Conservation (phyloP, 2,113 vertebrate genomes). For the Ctenomys sociabilis region DNA sequence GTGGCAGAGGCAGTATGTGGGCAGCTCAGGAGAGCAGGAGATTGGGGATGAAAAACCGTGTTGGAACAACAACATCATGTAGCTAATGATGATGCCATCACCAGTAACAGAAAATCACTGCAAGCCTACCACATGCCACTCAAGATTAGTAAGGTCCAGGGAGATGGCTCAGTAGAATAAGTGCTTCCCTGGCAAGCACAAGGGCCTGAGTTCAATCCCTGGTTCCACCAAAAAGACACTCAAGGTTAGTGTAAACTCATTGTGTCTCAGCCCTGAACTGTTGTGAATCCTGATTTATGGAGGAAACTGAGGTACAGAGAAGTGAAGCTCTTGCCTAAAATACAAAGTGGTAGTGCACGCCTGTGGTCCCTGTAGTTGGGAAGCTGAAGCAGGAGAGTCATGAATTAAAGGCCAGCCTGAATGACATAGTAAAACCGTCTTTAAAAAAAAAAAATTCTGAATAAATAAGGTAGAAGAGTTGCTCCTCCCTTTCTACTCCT, state of each 20-base stretch:
- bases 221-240: too few relatives aligned
- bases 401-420: neutral
- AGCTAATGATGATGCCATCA: rapidly evolving
- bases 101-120: too few relatives aligned
- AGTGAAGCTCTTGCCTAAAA: neutral
- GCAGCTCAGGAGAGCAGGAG: neutral
- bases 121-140: neutral
- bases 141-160: neutral
- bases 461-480: neutral
- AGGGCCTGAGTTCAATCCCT: too few relatives aligned
- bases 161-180: too few relatives aligned
- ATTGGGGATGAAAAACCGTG: neutral
- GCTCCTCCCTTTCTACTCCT: too few relatives aligned
- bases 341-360: neutral
- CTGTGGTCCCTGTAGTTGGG: neutral
- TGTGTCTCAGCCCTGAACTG: rapidly evolving
- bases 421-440: neutral
- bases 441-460: neutral
- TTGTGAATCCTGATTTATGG: neutral
- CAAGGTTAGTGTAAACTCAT: neutral
- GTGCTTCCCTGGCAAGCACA: too few relatives aligned
- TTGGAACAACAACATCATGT: neutral
- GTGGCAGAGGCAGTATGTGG: neutral
- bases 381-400: neutral
- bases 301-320: neutral